Evolutionary conservation across 2,888 invertebrate species (phyloP), one percentile per base, ranked within the genome.

Genomic region (Cartodere bifasciata): DNA sequence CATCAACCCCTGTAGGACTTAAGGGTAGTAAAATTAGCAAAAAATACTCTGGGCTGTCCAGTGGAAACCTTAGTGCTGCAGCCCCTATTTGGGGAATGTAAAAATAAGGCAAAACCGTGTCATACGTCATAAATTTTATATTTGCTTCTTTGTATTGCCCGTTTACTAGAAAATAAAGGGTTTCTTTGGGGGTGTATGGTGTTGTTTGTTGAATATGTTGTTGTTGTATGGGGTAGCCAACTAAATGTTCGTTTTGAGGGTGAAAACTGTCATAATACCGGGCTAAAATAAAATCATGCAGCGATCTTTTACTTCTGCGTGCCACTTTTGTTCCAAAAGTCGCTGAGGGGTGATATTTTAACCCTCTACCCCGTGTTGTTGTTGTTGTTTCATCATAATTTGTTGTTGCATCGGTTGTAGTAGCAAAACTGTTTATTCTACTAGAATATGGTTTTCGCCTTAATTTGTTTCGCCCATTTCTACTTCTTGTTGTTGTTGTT

Each of bases 41-140:
- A 49, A 80, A 83, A 53, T 86, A 86, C 32, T 79, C 71, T 1
- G 75, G 71, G 42, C 83, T 84, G 52, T 87, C 85, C 31, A 87
- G 56, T 7, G 86, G 85, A 48, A 86, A 67, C 39, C 82, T 77
- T 29, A 86, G 61, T 2, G 77, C 79, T 24, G 76, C 66, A 6
- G 83, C 73, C 46, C 78, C 72, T 41, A 86, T 56, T 42, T 74
- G 70, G 2, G 78, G 74, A 16, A 84, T 67, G 51, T 77, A 81
- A 17, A 74, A 75, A 54, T 75, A 81, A 29, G 83, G 84, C 35
- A 86, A 60, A 22, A 82, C 70, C 0, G 83, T 73, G 37, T 84
- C 78, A 58, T 84, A 85, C 16, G 73, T 72, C 65, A 83, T 79
- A 50, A 74, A 79, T 36, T 70, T 68, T 28, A 76, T 70, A 31